Conservation (phyloP, 2,113 vertebrate species). For the Malaclemys terrapin region DNA sequence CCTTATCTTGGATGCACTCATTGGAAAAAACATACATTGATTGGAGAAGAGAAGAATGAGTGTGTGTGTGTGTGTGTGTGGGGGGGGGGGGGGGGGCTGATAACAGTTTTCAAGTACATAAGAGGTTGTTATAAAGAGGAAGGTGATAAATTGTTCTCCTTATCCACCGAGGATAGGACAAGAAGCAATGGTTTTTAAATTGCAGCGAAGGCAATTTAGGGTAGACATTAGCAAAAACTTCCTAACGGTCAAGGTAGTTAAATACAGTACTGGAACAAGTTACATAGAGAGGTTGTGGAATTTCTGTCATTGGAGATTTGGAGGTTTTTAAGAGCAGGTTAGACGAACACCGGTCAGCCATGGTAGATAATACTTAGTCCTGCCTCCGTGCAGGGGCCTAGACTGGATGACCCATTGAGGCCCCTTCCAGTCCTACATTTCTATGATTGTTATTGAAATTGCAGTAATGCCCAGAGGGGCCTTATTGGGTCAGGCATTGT, state of each 20-base stretch:
- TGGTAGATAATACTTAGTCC: no score
- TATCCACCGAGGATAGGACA: background rate
- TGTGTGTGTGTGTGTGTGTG: no score
- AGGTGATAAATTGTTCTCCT: background rate
- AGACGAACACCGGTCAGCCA: background rate
- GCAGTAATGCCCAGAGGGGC: background rate
- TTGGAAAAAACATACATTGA: background rate
- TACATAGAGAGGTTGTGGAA: background rate
- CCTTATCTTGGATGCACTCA: background rate
- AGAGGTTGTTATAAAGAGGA: background rate
- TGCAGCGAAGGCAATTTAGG: background rate
- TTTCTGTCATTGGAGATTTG: background rate
- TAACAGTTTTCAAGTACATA: background rate
- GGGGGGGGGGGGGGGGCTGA: background rate
- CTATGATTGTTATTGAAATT: background rate
- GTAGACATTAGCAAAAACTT: background rate
- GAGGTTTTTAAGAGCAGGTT: background rate
- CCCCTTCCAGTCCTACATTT: no score
- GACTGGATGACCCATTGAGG: background rate
- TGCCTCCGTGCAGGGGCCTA: background rate
- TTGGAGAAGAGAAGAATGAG: no score
- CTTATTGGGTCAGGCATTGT: background rate
- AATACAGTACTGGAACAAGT: background rate
- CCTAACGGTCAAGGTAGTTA: background rate
- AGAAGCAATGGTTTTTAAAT: background rate